Evolutionary conservation across 2,797 vertebrate genomes (phyloP).

Genomic region (Lagocephalus sceleratus): DNA sequence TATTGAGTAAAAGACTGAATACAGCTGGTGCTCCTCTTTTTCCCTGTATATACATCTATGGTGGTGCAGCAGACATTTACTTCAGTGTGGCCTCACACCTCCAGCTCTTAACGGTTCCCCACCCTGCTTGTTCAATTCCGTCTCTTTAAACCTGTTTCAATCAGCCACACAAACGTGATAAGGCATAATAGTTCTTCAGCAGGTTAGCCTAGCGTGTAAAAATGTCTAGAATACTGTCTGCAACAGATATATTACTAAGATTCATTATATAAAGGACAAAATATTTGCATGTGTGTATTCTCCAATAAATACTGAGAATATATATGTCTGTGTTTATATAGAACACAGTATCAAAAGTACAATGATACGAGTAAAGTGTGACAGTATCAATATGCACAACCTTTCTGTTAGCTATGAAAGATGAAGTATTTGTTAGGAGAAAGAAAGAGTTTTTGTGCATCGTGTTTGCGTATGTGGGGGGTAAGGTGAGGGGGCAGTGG

Average conservation of each 20-base stretch:
- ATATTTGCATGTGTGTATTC: constrained; percentile 45
- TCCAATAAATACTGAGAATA: constrained; percentile 68
- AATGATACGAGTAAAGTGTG: constrained; percentile 49
- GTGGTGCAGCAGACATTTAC: constrained; percentile 44
- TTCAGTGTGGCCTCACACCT: constrained; percentile 20
- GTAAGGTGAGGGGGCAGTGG: constrained; percentile 44
- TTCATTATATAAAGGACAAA: constrained; percentile 47
- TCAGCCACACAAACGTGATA: constrained; percentile 66
- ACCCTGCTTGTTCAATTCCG: constrained; percentile 49
- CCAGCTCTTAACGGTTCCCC: constrained; percentile 61
- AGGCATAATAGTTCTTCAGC: constrained; percentile 76
- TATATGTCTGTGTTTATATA: constrained; percentile 58
- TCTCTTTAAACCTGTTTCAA: constrained; percentile 59
- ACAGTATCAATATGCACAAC: constrained; percentile 30
- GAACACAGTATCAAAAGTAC: constrained; percentile 72
- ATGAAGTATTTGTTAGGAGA: constrained; percentile 19
- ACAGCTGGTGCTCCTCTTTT: constrained; percentile 73
- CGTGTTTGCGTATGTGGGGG: constrained; percentile 14
- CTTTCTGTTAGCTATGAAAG: constrained; percentile 25
- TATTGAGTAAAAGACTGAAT: constrained; percentile 76
- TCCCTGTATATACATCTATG: constrained; percentile 64
- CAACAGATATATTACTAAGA: constrained; percentile 63
- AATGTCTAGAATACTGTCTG: constrained; percentile 52
- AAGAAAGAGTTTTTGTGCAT: constrained; percentile 32
- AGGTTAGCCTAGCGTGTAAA: constrained; percentile 61